Evolutionary conservation across 1,140 invertebrate genomes (phyloP).

Genomic region (Zaprionus tsacasi): DNA sequence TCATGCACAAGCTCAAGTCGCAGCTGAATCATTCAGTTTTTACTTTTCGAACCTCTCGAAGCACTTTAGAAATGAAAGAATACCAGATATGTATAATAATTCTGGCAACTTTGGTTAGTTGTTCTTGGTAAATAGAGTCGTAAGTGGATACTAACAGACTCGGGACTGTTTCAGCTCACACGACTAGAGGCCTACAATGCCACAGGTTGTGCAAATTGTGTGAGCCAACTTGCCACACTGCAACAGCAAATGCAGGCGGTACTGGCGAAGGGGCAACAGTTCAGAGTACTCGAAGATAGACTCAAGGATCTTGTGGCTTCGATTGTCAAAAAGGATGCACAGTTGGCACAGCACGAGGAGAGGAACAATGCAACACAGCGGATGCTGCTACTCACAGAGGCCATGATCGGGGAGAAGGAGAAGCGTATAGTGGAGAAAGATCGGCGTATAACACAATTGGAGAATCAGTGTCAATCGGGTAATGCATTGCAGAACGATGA

Average conservation of each 20-base stretch:
- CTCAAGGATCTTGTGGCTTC: background rate
- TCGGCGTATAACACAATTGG: conserved; percentile 1
- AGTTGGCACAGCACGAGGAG: background rate
- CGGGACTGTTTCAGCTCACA: background rate
- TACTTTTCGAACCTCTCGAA: background rate
- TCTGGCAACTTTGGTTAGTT: background rate
- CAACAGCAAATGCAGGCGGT: background rate
- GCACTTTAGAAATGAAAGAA: background rate
- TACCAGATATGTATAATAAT: background rate
- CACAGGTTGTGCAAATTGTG: background rate
- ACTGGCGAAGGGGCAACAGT: background rate
- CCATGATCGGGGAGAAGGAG: background rate
- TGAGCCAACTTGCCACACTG: background rate
- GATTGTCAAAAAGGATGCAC: background rate
- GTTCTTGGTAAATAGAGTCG: background rate
- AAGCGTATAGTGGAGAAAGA: background rate
- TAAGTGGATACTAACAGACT: background rate
- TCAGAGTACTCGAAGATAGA: background rate
- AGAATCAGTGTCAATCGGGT: background rate
- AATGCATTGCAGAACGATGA: background rate
- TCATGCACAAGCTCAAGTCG: background rate
- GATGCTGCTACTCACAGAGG: background rate
- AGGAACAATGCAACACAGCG: background rate
- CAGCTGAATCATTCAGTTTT: background rate
- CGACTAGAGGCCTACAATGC: background rate